Conservation (phyloP, 2,113 vertebrate genomes). For the Seriola quinqueradiata region DNA sequence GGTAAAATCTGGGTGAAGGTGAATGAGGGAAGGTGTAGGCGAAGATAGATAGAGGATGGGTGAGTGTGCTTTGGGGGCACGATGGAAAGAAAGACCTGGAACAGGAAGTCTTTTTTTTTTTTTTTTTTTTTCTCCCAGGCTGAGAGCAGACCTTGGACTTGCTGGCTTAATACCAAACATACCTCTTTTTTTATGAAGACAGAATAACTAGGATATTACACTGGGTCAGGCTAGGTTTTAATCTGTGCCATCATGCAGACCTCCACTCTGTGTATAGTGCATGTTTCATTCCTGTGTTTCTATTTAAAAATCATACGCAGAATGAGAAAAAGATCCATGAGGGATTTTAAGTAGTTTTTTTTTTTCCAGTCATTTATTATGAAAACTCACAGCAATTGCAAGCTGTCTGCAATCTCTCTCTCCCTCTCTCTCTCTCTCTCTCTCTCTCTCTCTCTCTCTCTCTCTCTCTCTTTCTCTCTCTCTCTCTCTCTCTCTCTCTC, state of each 20-base stretch:
- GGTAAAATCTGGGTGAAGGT: not conserved
- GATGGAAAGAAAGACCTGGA: not conserved
- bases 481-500: no score
- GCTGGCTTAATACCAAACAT: not conserved
- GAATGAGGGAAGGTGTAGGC: not conserved
- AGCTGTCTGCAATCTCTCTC: not conserved
- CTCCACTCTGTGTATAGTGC: not conserved
- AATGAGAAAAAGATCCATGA: not conserved
- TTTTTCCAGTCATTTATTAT: conserved; percentile 6
- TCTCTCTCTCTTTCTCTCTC: not conserved
- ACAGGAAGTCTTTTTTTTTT: not conserved
- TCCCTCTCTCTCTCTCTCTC: not conserved
- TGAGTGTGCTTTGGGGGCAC: not conserved
- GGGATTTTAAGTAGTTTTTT: conserved; percentile 5
- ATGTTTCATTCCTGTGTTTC: not conserved
- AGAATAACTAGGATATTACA: not conserved
- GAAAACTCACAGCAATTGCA: conserved; percentile 27
- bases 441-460: no score
- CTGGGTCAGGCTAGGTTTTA: not conserved
- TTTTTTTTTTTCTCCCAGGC: not conserved
- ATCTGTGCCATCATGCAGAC: not conserved
- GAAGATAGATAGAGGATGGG: not conserved
- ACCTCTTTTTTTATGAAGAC: not conserved
- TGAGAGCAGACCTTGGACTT: not conserved
- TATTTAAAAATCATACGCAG: not conserved